Base-by-base conservation (phyloP, 2,888 invertebrate species). In the Cheilosia pagana region DNA sequence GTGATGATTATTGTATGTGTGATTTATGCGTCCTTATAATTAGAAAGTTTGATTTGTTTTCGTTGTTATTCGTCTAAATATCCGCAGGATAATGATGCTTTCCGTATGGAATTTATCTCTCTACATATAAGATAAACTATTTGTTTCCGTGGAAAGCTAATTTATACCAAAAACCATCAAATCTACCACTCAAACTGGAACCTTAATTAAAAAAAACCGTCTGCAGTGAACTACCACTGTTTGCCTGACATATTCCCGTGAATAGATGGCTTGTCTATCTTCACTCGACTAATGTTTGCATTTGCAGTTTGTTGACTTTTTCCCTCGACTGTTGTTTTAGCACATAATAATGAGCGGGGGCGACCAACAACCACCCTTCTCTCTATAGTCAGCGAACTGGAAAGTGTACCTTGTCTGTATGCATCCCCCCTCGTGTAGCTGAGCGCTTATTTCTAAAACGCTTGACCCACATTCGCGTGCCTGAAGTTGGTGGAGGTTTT, bases 221-320 rank as follows among this genome's bases (percentile, higher is more conserved):
- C 43, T 70, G 35, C 35, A 28, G 23, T 60, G 25, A 62, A 70
- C 53, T 35, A 48, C 10, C 23, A 21, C 59, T 41, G 50, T 23
- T 21, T 12, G 12, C 8, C 12, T 35, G 19, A 21, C 19, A 8
- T 16, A 25, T 62, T 45, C 19, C 19, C 25, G 19, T 48, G 48
- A 21, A 48, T 45, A 43, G 50, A 0, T 8, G 25, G 39, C 31
- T 76, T 45, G 53, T 43, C 53, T 48, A 53, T 53, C n/a, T 52
- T 76, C 12, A 21, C 43, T 76, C 31, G 31, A 43, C n/a, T 35
- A 45, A 76, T 81, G 55, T 76, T 81, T 68, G 68, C 60, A 62
- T 81, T 81, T 41, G 62, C 28, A 62, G 81, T 81, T 76, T 81
- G 81, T 76, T 76, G 76, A 77, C 76, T 77, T 81, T 72, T 71